Percentiles rank a stretch among this genome's conserved stretches.
phyloP scores from a whole-genome alignment of 2,113 vertebrate genomes.

The Pachypanchax playfairii region DNA sequence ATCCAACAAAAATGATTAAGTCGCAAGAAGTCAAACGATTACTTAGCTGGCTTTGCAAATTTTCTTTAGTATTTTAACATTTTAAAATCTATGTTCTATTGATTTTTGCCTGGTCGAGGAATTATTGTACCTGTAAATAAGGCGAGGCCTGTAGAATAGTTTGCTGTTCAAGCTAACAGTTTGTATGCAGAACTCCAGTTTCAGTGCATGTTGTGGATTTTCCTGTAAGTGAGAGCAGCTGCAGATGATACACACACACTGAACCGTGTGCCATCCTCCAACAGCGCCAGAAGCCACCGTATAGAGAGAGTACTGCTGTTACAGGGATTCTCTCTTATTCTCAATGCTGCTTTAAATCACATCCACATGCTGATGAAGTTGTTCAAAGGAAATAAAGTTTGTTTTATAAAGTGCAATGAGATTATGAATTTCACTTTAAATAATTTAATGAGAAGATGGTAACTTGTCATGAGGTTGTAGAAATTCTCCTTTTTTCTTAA shows the following conservation, averaged over 20 bases:
- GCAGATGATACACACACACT: conserved; percentile 26
- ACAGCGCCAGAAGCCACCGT: conserved; percentile 17
- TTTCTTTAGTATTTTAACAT: conserved; percentile 3
- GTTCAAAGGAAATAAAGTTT: neutral
- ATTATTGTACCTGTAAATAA: neutral
- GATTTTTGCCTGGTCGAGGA: conserved; percentile 2
- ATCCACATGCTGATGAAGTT: conserved; percentile 35
- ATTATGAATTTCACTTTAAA: neutral
- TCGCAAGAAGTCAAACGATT: no score
- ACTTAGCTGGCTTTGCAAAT: neutral
- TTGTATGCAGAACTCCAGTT: conserved; percentile 15
- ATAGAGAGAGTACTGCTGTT: conserved; percentile 6
- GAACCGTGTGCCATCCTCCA: conserved; percentile 1
- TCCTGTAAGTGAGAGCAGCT: conserved; percentile 22
- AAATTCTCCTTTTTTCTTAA: no score
- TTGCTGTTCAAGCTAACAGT: neutral
- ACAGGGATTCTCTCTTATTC: conserved; percentile 32
- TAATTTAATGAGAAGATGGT: neutral
- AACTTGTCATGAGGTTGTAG: no score
- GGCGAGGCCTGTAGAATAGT: no score
- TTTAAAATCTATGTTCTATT: neutral
- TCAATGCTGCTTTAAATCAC: conserved; percentile 32
- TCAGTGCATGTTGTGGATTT: conserved; percentile 37
- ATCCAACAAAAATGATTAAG: no score
- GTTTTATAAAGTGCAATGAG: no score